Evolutionary conservation across 2,113 vertebrate species (phyloP), one percentile per base, ranked within the genome.

Genomic region (Typhlomys cinereus): DNA sequence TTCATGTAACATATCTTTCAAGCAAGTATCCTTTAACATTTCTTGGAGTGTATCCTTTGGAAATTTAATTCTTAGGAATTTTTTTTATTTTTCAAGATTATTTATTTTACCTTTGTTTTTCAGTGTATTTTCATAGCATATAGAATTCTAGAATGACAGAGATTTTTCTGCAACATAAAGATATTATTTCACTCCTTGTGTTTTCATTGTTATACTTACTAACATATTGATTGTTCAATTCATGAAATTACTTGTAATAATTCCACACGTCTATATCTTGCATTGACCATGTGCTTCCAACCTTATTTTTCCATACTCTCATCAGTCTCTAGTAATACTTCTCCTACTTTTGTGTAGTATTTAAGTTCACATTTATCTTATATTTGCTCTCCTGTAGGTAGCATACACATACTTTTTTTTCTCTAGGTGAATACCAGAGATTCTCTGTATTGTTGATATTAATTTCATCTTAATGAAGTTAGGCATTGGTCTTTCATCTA

Each of bases 51-150:
- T 23, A 10, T 74, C n/a, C 41, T 20, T 36, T 29, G 88, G n/a
- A 34, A 91, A 36, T 69, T 82, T 85, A 73, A 73, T 85, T 83
- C 48, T 61, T 84, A 39, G 70, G 85, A 7, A 74, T 39, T 39
- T 74, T 85, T 91, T 85, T 31, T n/a, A 71, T 90, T 95, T 87
- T 18, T 67, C 44, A 88, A 74, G 67, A 73, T 5, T 34, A 17
- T 89, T 73, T 75, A 75, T 86, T 86, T 88, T 61, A 74, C 23
- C n/a, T 54, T 82, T 83, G 17, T 57, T 93, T 89, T 71, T 20
- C 20, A 85, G 46, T 62, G 21, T 54, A 57, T 89, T 88, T 79
- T 89, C n/a, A 31, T 31, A 61, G 2, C 74, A 34, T 91, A 27
- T 64, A 54, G 39, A 89, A 39, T 90, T 69, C 27, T 64, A 70